These are phyloP conservation scores for Acanthiza pusilla DNA, from an alignment of 2,797 vertebrate genomes.

Conservation along the genomic window DNA sequence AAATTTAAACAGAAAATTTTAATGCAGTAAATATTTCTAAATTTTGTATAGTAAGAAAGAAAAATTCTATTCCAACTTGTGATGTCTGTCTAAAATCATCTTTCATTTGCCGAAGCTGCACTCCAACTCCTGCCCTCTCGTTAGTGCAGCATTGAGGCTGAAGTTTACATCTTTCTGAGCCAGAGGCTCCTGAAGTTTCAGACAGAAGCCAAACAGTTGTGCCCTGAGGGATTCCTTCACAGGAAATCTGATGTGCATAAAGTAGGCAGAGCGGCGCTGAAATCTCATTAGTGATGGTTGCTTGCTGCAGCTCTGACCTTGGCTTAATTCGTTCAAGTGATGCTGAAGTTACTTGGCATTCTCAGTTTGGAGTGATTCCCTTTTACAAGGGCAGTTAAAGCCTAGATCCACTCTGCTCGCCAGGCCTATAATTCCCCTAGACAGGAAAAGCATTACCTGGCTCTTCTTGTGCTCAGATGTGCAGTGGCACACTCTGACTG, in stretches of 20 bases:
- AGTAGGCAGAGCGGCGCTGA: neutral
- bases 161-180: neutral
- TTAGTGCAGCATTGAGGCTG: neutral
- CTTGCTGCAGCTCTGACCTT: constrained; percentile 20
- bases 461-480: neutral
- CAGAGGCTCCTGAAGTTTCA: constrained; percentile 1
- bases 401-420: neutral
- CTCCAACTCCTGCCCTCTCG: neutral
- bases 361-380: neutral
- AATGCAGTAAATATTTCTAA: neutral
- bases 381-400: neutral
- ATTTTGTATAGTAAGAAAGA: neutral
- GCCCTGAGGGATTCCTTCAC: neutral
- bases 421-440: neutral
- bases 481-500: neutral
- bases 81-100: neutral
- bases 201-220: neutral
- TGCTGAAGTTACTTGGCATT: neutral
- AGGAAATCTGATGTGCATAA: constrained; percentile 5
- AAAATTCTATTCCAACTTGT: neutral
- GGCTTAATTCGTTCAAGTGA: neutral
- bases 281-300: neutral
- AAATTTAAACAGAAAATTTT: neutral
- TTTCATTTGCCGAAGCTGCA: neutral
- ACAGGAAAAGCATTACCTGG: neutral